Base-by-base conservation (phyloP, 2,113 vertebrate species). In the Chaenocephalus aceratus region DNA sequence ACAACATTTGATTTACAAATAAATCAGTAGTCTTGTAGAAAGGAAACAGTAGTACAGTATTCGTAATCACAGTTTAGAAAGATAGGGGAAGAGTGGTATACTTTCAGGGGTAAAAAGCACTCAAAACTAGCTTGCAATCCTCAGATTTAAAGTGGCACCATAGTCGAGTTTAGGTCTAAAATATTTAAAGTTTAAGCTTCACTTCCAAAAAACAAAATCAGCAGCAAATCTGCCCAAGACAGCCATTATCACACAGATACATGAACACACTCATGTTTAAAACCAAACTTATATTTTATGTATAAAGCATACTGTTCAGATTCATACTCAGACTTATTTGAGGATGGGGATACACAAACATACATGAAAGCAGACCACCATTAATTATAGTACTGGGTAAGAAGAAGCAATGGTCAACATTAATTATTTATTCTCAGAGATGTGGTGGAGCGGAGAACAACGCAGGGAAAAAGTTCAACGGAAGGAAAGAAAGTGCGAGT, bases 401-500 rank as follows among this genome's bases (percentile, higher is more conserved):
- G 41, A 72, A 0, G 7, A 79, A 68, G 36, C 12, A 7, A 46
- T n/a, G 44, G 16, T 52, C 62, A 52, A 23, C 62, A 82, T 86
- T 30, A 85, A 89, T 83, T 70, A 86, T 86, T 81, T 58, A 83
- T 79, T 69, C 21, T 72, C 18, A 13, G 56, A 77, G 34, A 61
- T 67, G 72, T 68, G 46, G 36, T 41, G 36, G 36, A 41, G 56
- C 44, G 10, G 69, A 75, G 66, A 66, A 23, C 36, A 64, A 59
- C 10, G 0, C 23, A 51, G 36, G 6, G n/a, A 48, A 48, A 45
- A 41, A 16, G 51, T 15, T 64, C 12, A 44, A 23, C 21, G 6
- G 54, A 69, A 18, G 16, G 48, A 45, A 46, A 53, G 36, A 46
- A 6, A 56, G 51, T 0, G 45, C 0, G 13, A 18, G 10, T 66